phyloP scores from a whole-genome alignment of 2,113 vertebrate genomes.

The Dendropsophus ebraccatus region DNA sequence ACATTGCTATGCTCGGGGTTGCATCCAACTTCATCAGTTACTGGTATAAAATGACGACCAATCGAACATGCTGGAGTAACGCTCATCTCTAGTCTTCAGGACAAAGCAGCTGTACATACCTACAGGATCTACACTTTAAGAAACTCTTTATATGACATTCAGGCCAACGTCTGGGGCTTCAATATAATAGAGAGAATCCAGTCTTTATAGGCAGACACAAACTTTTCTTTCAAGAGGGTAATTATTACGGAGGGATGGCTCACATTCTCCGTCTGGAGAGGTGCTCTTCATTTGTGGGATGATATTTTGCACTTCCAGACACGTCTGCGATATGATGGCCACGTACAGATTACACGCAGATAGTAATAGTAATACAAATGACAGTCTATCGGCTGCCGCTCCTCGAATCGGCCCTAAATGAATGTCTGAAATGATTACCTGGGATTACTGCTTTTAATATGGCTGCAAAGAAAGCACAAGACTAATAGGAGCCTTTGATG shows the following conservation, averaged over 20 bases:
- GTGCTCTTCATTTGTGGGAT: constrained; percentile 43
- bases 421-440: constrained; percentile 51
- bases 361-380: constrained; percentile 57
- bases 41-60: too few relatives aligned
- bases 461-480: constrained; percentile 54
- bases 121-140: background rate
- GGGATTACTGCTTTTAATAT: constrained; percentile 59
- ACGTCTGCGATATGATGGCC: constrained; percentile 43
- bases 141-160: background rate
- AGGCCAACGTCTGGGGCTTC: background rate
- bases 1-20: too few relatives aligned
- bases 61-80: too few relatives aligned
- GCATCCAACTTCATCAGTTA: too few relatives aligned
- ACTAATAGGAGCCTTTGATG: constrained; percentile 51
- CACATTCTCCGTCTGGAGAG: constrained; percentile 54
- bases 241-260: constrained; percentile 46
- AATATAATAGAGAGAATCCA: background rate
- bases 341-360: constrained; percentile 43
- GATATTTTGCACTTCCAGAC: constrained; percentile 51
- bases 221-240: constrained; percentile 50
- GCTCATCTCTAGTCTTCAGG: background rate
- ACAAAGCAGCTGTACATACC: background rate
- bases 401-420: constrained; percentile 44
- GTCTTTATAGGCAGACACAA: constrained; percentile 22
- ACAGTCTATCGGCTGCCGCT: constrained; percentile 41